Conservation (phyloP, 2,113 vertebrate genomes). For the Platanista minor region DNA sequence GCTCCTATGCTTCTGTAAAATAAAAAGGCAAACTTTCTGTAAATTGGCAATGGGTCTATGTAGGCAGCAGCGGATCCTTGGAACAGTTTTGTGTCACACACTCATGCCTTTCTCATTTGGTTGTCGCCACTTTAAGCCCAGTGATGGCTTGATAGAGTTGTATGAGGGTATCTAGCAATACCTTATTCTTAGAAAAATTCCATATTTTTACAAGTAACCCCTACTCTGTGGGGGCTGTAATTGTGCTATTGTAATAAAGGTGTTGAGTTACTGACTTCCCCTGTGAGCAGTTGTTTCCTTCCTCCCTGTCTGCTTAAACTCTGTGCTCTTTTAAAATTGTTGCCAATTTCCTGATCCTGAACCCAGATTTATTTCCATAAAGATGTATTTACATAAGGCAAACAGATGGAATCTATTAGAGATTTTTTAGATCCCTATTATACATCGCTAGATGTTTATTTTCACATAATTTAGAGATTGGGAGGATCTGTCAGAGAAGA, state of each 20-base stretch:
- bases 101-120: neutral
- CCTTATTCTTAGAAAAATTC: constrained; percentile 17
- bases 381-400: neutral
- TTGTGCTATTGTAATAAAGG: constrained; percentile 21
- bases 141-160: neutral
- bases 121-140: neutral
- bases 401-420: neutral
- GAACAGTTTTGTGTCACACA: neutral
- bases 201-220: neutral
- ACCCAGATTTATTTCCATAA: neutral
- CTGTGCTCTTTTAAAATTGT: neutral
- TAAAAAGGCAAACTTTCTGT: neutral
- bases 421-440: neutral
- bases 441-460: neutral
- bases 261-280: constrained; percentile 34
- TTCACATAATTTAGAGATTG: neutral
- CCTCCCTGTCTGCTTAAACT: neutral
- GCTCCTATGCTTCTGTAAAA: neutral
- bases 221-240: neutral
- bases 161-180: neutral
- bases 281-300: neutral
- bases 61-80: neutral
- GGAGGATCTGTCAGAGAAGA: neutral
- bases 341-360: neutral
- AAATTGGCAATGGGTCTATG: neutral